These are phyloP conservation scores for Drosophila littoralis DNA, from an alignment of 1,140 invertebrate genomes.

Conservation along the genomic window DNA sequence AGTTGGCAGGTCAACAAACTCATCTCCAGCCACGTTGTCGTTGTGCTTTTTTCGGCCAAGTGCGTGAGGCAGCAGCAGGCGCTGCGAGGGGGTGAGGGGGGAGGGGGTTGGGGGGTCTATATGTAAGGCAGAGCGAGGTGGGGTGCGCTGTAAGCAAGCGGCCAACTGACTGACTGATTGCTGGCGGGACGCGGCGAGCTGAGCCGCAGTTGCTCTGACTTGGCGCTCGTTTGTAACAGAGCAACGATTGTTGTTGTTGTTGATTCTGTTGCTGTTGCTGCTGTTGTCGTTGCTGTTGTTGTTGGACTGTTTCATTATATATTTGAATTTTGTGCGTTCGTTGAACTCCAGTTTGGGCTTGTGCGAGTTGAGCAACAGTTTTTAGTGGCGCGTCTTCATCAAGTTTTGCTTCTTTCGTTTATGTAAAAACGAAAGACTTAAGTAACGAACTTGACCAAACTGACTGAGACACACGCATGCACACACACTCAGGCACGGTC, in stretches of 20 bases:
- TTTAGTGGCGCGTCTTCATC: conserved; percentile 32
- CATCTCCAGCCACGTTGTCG: conserved; percentile 62
- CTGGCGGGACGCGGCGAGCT: conserved; percentile 11
- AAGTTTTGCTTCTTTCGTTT: conserved; percentile 28
- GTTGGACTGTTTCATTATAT: conserved; percentile 57
- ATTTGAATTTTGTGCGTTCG: conserved; percentile 68
- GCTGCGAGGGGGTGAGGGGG: background rate
- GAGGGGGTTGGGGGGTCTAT: background rate
- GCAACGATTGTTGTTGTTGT: conserved; percentile 55
- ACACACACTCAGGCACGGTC: background rate
- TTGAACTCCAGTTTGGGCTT: conserved; percentile 56
- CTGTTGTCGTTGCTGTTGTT: background rate
- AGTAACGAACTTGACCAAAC: conserved; percentile 59
- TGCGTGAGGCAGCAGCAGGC: conserved; percentile 16
- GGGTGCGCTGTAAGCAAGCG: conserved; percentile 31
- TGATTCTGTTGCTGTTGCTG: conserved; percentile 16
- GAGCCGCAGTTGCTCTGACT: conserved; percentile 29
- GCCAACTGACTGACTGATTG: conserved; percentile 65
- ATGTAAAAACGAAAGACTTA: conserved; percentile 67
- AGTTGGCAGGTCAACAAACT: conserved; percentile 72
- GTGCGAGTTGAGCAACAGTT: conserved; percentile 65
- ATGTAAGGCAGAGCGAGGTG: background rate
- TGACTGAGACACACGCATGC: background rate
- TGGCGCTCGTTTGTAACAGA: conserved; percentile 64
- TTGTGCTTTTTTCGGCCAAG: conserved; percentile 49